These are phyloP conservation scores for Dromas ardeola DNA, from an alignment of 2,113 vertebrate species.

Conservation along the genomic window DNA sequence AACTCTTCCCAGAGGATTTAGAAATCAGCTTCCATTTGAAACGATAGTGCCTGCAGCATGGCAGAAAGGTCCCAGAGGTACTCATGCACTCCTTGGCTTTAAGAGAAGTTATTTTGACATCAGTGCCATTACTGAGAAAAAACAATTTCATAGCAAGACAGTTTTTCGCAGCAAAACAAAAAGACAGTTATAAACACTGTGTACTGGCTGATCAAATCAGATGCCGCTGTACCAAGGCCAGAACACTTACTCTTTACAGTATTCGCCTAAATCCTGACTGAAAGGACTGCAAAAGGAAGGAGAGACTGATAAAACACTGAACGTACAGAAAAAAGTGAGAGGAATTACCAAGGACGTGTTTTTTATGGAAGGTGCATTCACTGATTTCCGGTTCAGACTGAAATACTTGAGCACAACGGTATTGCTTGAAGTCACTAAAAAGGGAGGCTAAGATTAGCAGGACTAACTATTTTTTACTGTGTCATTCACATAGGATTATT, in stretches of 20 bases:
- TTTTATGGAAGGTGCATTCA: background rate
- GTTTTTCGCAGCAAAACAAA: background rate
- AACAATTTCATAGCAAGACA: background rate
- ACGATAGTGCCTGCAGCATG: background rate
- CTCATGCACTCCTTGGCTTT: background rate
- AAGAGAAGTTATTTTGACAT: background rate
- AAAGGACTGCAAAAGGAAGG: background rate
- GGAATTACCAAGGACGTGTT: background rate
- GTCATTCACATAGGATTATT: background rate
- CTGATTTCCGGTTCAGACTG: background rate
- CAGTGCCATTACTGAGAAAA: background rate
- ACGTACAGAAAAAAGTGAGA: rapidly evolving
- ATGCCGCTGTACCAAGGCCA: background rate
- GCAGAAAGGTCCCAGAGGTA: background rate
- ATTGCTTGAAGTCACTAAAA: background rate
- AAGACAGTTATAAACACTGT: background rate
- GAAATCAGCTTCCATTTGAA: background rate
- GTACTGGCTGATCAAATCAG: background rate
- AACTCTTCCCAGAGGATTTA: background rate
- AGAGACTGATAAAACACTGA: background rate
- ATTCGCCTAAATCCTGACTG: background rate
- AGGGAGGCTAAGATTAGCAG: background rate
- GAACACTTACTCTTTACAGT: background rate
- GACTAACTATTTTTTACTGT: background rate
- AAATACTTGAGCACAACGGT: rapidly evolving